These are phyloP conservation scores for Pseudobourletiella spinata DNA, from an alignment of 1,140 invertebrate genomes.

Conservation along the genomic window DNA sequence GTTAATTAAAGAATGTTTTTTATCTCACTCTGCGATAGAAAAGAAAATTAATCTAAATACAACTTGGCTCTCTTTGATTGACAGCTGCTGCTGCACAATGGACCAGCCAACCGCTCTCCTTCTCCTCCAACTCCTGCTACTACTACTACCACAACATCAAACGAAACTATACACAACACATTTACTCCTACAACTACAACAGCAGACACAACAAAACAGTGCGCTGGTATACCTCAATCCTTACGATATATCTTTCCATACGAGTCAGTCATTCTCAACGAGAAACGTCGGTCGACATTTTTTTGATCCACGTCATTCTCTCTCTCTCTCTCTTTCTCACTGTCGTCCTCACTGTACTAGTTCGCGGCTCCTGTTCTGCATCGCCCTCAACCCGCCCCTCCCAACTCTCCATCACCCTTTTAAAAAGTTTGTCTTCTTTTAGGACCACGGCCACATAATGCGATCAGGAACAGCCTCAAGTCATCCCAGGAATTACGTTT, in stretches of 20 bases:
- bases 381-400: background rate
- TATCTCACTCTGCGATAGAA: slow-evolving; percentile 27
- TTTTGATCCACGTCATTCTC: background rate
- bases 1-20: slow-evolving; percentile 36
- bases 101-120: background rate
- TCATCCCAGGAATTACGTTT: too few species aligned
- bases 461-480: too few species aligned
- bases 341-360: too few species aligned
- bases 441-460: too few species aligned
- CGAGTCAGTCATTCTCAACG: slow-evolving; percentile 5
- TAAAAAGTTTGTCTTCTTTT: too few species aligned
- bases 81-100: slow-evolving; percentile 22
- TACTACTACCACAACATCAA: background rate
- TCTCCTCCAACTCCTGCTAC: background rate
- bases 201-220: too few species aligned
- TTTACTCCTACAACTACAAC: too few species aligned
- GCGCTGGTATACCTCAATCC: background rate
- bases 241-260: background rate
- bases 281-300: background rate
- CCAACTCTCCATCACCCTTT: background rate
- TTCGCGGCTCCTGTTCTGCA: background rate
- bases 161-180: background rate
- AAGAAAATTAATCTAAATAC: slow-evolving; percentile 35
- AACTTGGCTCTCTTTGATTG: slow-evolving; percentile 31
- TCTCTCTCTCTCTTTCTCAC: too few species aligned